Base-by-base conservation (phyloP, 2,797 vertebrate species). In the Sebastes aleutianus region DNA sequence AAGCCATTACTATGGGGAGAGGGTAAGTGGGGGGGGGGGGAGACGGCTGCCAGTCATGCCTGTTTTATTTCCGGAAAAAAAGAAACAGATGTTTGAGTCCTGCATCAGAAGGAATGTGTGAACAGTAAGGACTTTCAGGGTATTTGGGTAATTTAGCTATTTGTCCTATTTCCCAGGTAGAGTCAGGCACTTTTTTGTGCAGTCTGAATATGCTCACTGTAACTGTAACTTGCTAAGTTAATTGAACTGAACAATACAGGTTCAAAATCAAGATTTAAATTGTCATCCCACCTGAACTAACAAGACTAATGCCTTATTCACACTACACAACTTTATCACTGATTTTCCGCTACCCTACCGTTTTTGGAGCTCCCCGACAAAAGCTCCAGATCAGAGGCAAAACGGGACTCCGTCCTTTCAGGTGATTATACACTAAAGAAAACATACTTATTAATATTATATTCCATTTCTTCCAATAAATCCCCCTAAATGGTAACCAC, bases 51-150 rank as follows among this genome's bases (percentile, higher is more conserved):
- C 82, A 81, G 74, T 83, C 80, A 86, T 50, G 82, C 67, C 64
- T 87, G 88, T 53, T 86, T 58, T 73, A 67, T 88, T 83, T 81
- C 69, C 11, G 70, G 73, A 70, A 82, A 87, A 89, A 86, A 64
- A 27, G 61, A 91, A 91, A 80, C 92, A 90, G 88, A 93, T 93
- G 90, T 92, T 83, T 32, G 36, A 78, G 31, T 9, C 24, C 34
- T 80, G 67, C 31, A 65, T 58, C 70, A 63, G 59, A 62, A 39
- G 29, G 65, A 80, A 83, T 32, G 82, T 87, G 85, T 85, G 80
- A 87, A 74, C 66, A 73, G 26, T 76, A 11, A 74, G 27, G 34
- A 62, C 31, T 62, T 26, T 47, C 16, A 56, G 59, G 50, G 66
- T 67, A 39, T 70, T 56, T 39, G 10, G n/a, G 24, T 68, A 43